phyloP scores from a whole-genome alignment of 1,140 invertebrate species.

The Bemisia tabaci region DNA sequence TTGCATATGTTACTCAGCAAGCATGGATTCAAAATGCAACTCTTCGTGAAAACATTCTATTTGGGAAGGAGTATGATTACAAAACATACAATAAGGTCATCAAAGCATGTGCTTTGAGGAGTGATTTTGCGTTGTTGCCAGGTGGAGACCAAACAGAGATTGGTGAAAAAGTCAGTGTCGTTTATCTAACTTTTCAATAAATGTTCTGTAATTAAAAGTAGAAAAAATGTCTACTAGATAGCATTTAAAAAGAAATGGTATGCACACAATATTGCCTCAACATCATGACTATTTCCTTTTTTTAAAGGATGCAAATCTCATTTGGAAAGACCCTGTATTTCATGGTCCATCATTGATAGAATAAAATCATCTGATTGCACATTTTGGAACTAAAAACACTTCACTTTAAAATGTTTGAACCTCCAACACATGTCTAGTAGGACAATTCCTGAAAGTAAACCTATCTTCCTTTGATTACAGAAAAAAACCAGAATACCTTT shows the following conservation, averaged over 20 bases:
- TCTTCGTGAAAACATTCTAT: slow-evolving; percentile 38
- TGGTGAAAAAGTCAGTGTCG: slow-evolving; percentile 32
- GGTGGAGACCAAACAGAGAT: slow-evolving; percentile 39
- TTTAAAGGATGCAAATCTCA: too few species aligned
- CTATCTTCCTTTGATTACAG: too few species aligned
- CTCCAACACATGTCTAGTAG: too few species aligned
- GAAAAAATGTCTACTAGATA: slow-evolving; percentile 4
- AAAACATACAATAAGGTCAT: slow-evolving; percentile 37
- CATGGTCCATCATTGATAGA: too few species aligned
- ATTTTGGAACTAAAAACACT: too few species aligned
- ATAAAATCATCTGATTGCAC: too few species aligned
- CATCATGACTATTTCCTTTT: too few species aligned
- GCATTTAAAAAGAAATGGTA: background rate
- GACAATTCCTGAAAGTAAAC: too few species aligned
- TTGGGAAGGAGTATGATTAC: slow-evolving; percentile 30
- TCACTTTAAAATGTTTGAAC: too few species aligned
- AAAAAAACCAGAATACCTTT: too few species aligned
- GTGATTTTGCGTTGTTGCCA: slow-evolving; percentile 36
- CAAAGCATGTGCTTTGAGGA: slow-evolving; percentile 34
- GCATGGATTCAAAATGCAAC: slow-evolving; percentile 42
- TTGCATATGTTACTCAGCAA: slow-evolving; percentile 41
- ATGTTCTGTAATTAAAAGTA: background rate
- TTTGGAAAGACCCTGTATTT: too few species aligned
- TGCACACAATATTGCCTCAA: too few species aligned
- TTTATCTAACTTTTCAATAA: background rate